Evolutionary conservation across 2,113 vertebrate genomes (phyloP).

Genomic region (Ceyx cyanopectus): DNA sequence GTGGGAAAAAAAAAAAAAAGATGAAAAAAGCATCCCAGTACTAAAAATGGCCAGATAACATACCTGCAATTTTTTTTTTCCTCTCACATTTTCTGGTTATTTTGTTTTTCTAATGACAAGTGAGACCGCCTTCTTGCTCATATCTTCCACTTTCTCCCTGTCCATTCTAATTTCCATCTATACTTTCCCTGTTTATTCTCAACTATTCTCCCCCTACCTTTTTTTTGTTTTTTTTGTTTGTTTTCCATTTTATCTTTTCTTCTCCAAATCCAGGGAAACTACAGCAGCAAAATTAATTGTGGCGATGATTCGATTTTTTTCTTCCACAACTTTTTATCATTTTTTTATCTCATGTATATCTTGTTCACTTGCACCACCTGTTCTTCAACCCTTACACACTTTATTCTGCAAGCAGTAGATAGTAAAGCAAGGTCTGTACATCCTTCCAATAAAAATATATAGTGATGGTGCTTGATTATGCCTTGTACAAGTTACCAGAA

Average conservation of each 20-base stretch:
- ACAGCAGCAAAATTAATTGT: neutral
- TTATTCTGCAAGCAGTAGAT: neutral
- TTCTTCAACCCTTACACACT: neutral
- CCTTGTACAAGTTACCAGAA: neutral
- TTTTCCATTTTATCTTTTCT: neutral
- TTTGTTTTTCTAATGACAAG: neutral
- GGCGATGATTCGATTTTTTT: neutral
- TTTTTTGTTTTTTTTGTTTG: neutral
- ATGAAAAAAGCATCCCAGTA: accelerated
- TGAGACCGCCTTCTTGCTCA: neutral
- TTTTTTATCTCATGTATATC: neutral
- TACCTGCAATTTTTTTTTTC: neutral
- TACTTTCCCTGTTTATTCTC: neutral
- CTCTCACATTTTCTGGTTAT: neutral
- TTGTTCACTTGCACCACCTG: neutral
- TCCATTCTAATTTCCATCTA: neutral
- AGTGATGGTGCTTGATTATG: neutral
- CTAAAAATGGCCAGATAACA: neutral
- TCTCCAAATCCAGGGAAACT: neutral
- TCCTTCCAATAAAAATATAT: neutral
- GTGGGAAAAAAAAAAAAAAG: neutral
- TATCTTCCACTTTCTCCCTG: neutral
- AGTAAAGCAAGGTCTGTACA: neutral
- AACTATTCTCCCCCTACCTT: neutral
- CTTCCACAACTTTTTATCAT: neutral